phyloP scores from a whole-genome alignment of 2,113 vertebrate genomes.

The Empidonax traillii region DNA sequence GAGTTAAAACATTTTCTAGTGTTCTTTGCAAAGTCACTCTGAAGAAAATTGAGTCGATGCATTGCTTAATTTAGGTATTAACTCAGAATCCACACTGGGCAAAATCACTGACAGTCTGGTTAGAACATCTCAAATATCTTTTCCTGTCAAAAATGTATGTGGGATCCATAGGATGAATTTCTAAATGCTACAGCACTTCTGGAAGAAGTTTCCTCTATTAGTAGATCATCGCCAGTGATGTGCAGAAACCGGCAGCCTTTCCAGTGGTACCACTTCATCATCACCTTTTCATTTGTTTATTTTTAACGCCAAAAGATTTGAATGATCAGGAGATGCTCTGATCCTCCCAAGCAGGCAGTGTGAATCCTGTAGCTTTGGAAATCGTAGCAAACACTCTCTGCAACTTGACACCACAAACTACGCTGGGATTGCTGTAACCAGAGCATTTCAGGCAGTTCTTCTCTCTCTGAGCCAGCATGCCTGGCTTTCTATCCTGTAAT shows the following conservation, averaged over 20 bases:
- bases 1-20: background rate
- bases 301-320: background rate
- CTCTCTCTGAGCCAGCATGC: background rate
- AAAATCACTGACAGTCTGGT: background rate
- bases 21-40: background rate
- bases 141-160: background rate
- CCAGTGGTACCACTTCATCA: background rate
- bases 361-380: background rate
- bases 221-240: background rate
- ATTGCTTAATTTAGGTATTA: background rate
- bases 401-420: rapidly evolving
- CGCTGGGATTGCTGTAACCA: background rate
- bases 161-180: background rate
- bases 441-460: background rate
- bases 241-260: background rate
- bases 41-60: background rate
- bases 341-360: background rate
- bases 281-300: background rate
- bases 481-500: background rate
- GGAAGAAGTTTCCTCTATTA: background rate
- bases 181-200: background rate
- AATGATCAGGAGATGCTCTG: background rate
- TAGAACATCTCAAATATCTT: background rate
- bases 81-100: background rate
- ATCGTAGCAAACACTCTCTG: background rate